phyloP scores from a whole-genome alignment of 2,888 invertebrate species.

The Cheilosia variabilis region DNA sequence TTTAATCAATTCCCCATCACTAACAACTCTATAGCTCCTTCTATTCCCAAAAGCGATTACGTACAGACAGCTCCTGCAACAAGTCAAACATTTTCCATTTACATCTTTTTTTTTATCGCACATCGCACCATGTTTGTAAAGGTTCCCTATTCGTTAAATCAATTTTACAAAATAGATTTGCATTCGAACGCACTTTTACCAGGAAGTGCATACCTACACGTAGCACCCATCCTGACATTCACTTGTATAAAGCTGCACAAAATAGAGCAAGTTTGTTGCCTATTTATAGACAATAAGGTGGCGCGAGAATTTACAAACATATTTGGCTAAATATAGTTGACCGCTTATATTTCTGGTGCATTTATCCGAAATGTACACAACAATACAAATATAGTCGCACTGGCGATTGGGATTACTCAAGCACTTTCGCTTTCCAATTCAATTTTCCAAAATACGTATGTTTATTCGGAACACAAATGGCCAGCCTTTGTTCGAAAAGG shows the following conservation, averaged over 20 bases:
- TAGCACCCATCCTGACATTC: conserved; percentile 35
- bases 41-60: too few species aligned
- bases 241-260: conserved; percentile 6
- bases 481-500: conserved; percentile 20
- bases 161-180: neutral
- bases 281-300: conserved; percentile 62
- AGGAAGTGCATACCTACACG: conserved; percentile 20
- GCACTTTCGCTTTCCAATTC: conserved; percentile 17
- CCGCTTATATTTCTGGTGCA: conserved; percentile 39
- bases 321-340: conserved; percentile 49
- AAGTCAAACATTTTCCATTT: too few species aligned
- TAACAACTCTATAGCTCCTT: too few species aligned
- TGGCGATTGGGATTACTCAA: conserved; percentile 2
- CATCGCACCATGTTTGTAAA: too few species aligned
- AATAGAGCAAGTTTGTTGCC: conserved; percentile 55
- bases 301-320: conserved; percentile 37
- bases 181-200: neutral
- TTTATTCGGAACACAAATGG: neutral
- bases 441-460: conserved; percentile 19
- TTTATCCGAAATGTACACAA: conserved; percentile 36
- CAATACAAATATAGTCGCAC: neutral
- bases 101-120: too few species aligned
- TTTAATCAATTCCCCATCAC: too few species aligned
- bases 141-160: neutral
- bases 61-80: too few species aligned